phyloP scores from a whole-genome alignment of 2,888 invertebrate species.

The Acheta domesticus region DNA sequence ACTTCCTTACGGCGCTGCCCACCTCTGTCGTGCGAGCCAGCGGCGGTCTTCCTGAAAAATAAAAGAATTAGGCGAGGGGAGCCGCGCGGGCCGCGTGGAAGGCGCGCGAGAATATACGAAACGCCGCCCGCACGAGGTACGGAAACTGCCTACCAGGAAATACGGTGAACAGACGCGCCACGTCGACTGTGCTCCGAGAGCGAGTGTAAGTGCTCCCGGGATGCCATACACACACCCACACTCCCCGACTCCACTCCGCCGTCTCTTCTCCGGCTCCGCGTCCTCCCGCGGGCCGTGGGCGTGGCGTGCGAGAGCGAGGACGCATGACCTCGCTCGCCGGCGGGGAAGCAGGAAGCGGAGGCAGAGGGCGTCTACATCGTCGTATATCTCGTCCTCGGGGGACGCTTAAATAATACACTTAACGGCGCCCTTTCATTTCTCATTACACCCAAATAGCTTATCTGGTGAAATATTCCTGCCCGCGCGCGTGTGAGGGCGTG shows the following conservation, averaged over 20 bases:
- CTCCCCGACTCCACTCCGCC: too few relatives aligned
- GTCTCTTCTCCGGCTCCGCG: too few relatives aligned
- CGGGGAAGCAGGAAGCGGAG: background rate
- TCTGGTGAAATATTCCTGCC: background rate
- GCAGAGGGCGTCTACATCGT: background rate
- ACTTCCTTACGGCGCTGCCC: too few relatives aligned
- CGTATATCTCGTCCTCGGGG: background rate
- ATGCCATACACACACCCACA: background rate
- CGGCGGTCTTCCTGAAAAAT: too few relatives aligned
- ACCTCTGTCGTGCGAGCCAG: too few relatives aligned
- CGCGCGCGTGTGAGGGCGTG: too few relatives aligned
- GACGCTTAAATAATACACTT: constrained; percentile 5
- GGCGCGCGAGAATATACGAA: background rate
- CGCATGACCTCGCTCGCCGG: background rate
- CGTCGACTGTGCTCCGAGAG: background rate
- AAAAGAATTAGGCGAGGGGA: background rate
- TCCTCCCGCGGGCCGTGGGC: background rate
- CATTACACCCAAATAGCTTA: constrained; percentile 1
- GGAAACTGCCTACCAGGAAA: background rate
- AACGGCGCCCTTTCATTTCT: background rate
- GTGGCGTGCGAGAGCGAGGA: background rate
- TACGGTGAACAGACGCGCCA: background rate
- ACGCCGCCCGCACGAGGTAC: background rate
- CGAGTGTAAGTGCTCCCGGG: background rate
- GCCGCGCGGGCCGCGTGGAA: too few relatives aligned